phyloP scores from a whole-genome alignment of 2,888 invertebrate species.

The Tipula helvola region DNA sequence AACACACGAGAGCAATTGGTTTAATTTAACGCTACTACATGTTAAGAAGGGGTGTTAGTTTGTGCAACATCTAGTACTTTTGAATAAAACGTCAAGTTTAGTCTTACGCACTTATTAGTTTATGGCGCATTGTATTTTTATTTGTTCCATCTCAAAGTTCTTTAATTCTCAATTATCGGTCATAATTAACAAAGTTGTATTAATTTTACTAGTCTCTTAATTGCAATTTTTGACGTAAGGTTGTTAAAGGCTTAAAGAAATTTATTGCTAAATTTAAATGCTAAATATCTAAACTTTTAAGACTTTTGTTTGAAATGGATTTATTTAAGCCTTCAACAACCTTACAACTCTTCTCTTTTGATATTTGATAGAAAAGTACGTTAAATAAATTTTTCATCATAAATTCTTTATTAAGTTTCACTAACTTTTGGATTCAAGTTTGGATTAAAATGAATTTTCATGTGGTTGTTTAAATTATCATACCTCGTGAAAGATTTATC shows the following conservation, averaged over 20 bases:
- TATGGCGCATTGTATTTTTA: too few relatives aligned
- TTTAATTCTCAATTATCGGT: too few relatives aligned
- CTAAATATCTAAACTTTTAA: not conserved
- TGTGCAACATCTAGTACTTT: too few relatives aligned
- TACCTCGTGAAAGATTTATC: not conserved
- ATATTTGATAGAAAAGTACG: not conserved
- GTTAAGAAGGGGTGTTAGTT: too few relatives aligned
- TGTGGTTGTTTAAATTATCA: not conserved
- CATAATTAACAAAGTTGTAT: too few relatives aligned
- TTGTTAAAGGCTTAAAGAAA: too few relatives aligned
- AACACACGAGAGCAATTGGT: too few relatives aligned
- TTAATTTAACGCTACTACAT: too few relatives aligned
- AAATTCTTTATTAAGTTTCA: not conserved
- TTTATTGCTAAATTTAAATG: too few relatives aligned
- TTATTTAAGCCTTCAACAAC: not conserved
- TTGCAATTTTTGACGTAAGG: not conserved
- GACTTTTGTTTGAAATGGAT: not conserved
- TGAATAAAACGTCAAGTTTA: too few relatives aligned
- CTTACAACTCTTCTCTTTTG: not conserved
- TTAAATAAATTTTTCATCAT: not conserved
- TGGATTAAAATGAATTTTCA: not conserved
- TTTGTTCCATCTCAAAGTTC: too few relatives aligned
- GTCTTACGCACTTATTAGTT: too few relatives aligned
- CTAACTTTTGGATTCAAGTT: not conserved
- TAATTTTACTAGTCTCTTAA: not conserved